These are phyloP conservation scores for Syngnathoides biaculeatus DNA, from an alignment of 2,113 vertebrate species.

Conservation along the genomic window DNA sequence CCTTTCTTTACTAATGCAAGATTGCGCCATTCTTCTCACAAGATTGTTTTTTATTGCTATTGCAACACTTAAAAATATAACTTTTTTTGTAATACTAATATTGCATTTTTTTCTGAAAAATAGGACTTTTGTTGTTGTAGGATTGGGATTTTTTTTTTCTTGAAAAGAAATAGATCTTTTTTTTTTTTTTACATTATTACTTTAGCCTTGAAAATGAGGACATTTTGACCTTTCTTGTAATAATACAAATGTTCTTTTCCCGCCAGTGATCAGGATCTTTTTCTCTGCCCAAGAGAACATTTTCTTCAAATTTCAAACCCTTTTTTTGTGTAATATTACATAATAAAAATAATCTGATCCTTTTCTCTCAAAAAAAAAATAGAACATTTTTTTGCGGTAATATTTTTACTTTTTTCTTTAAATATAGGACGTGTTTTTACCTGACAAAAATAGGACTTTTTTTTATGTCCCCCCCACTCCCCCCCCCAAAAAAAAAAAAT, in stretches of 20 bases:
- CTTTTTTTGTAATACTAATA: not conserved
- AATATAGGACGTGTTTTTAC: too few relatives aligned
- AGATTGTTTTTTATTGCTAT: not conserved
- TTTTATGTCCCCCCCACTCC: too few relatives aligned
- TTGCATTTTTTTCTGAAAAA: not conserved
- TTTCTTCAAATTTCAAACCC: not conserved
- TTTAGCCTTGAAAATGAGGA: not conserved
- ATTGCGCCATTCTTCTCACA: not conserved
- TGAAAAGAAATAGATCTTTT: too few relatives aligned
- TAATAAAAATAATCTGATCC: too few relatives aligned
- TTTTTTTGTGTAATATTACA: not conserved
- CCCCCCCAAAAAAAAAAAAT: too few relatives aligned
- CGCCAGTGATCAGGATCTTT: not conserved
- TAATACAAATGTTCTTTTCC: not conserved
- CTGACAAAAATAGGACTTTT: too few relatives aligned
- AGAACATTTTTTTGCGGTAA: not conserved
- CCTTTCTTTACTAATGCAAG: not conserved
- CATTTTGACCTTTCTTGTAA: not conserved
- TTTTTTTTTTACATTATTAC: not conserved
- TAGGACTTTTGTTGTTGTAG: not conserved
- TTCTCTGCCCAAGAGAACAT: not conserved
- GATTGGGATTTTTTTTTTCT: not conserved
- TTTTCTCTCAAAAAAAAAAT: not conserved
- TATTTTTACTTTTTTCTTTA: not conserved
- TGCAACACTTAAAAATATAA: not conserved